A percentile compares a stretch with the other conserved stretches of the same genome.
These are phyloP conservation scores for Vimba vimba DNA, from an alignment of 2,113 vertebrate species.

Conservation along the genomic window DNA sequence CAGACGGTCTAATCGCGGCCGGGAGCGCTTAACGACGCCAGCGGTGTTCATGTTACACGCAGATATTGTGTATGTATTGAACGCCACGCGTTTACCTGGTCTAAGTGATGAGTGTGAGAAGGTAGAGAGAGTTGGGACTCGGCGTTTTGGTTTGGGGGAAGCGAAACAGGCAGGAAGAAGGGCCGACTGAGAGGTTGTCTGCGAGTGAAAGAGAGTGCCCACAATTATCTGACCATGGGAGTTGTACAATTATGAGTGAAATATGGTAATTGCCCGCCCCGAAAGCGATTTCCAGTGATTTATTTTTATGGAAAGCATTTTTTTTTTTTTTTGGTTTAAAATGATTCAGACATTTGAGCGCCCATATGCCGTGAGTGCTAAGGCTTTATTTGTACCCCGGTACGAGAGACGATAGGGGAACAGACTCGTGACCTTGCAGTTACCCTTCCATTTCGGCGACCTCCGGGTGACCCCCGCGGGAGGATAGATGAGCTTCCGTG, in stretches of 20 bases:
- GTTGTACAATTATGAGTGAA: slow-evolving; percentile 45
- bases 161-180: not conserved
- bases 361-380: not conserved
- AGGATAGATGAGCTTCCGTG: slow-evolving; percentile 55
- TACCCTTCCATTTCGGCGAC: slow-evolving; percentile 40
- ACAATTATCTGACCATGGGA: slow-evolving; percentile 44
- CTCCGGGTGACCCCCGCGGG: slow-evolving; percentile 44
- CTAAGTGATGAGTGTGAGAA: slow-evolving; percentile 37
- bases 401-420: not conserved
- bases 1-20: slow-evolving; percentile 47
- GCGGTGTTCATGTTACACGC: slow-evolving; percentile 36
- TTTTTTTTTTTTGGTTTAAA: slow-evolving; percentile 13
- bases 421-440: slow-evolving; percentile 52
- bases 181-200: slow-evolving; percentile 6
- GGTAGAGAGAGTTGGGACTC: not conserved
- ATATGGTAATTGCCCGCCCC: slow-evolving; percentile 33
- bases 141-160: not conserved
- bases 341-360: slow-evolving; percentile 23
- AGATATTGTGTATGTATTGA: slow-evolving; percentile 48
- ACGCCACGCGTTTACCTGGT: slow-evolving; percentile 22
- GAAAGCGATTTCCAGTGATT: slow-evolving; percentile 27
- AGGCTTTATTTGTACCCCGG: not conserved
- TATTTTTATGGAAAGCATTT: slow-evolving; percentile 36
- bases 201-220: not conserved
- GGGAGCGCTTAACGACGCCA: slow-evolving; percentile 32